phyloP scores from a whole-genome alignment of 2,797 vertebrate genomes.

The Hippoglossus hippoglossus region DNA sequence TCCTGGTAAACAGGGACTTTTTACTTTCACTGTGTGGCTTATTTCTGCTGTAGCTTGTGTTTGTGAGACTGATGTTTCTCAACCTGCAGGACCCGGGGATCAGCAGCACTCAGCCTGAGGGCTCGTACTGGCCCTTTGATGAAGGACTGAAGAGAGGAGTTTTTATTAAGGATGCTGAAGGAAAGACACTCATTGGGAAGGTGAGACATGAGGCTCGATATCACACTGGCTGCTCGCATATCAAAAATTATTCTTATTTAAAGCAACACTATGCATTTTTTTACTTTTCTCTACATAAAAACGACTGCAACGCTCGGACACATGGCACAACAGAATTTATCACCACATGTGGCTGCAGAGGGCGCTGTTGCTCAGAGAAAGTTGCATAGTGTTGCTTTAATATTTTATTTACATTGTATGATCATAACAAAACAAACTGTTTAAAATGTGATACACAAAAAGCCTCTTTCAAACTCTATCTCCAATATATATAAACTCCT shows the following conservation, averaged over 20 bases:
- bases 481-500: not conserved
- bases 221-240: too few species aligned
- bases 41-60: not conserved
- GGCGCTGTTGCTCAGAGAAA: too few species aligned
- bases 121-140: slow-evolving; percentile 90
- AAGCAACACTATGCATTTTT: too few species aligned
- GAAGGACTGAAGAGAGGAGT: slow-evolving; percentile 87
- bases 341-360: too few species aligned
- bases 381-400: too few species aligned
- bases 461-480: not conserved
- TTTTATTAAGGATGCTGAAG: slow-evolving; percentile 88
- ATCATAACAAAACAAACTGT: too few species aligned
- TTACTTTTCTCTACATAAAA: not conserved
- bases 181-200: slow-evolving; percentile 87
- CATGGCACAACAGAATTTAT: too few species aligned
- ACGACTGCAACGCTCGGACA: not conserved
- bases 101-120: slow-evolving; percentile 85
- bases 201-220: slow-evolving; percentile 64
- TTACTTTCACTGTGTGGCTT: not conserved
- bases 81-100: slow-evolving; percentile 88
- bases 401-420: too few species aligned
- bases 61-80: slow-evolving; percentile 15
- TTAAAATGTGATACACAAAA: too few species aligned
- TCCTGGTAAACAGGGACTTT: slow-evolving; percentile 82
- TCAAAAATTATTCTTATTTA: too few species aligned